phyloP scores from a whole-genome alignment of 2,888 invertebrate species.

The Oscheius sp. region DNA sequence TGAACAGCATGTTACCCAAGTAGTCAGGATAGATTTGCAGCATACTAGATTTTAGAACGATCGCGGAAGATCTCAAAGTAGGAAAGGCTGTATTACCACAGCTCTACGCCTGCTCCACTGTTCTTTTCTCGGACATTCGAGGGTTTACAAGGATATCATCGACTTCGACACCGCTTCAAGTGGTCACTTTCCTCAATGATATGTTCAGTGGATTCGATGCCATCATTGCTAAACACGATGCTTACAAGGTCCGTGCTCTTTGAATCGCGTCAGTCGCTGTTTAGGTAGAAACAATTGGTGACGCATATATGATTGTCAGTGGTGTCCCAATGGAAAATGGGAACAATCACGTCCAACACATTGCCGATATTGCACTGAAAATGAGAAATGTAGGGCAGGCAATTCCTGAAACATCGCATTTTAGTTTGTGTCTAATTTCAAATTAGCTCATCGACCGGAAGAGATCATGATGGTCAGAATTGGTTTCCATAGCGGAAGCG shows the following conservation, averaged over 20 bases:
- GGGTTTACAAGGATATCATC: conserved; percentile 72
- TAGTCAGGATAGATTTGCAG: conserved; percentile 32
- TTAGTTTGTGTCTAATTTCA: conserved; percentile 66
- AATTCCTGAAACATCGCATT: conserved; percentile 9
- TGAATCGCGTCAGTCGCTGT: not conserved
- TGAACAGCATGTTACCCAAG: conserved; percentile 72
- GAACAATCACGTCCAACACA: conserved; percentile 69
- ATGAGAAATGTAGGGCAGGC: conserved; percentile 63
- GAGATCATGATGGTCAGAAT: conserved; percentile 72
- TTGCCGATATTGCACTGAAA: conserved; percentile 71
- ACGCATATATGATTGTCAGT: conserved; percentile 72
- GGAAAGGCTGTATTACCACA: conserved; percentile 72
- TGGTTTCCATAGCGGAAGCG: conserved; percentile 71
- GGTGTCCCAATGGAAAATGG: conserved; percentile 72
- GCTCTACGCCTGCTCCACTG: conserved; percentile 69
- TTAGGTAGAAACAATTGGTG: conserved; percentile 67
- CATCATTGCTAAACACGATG: conserved; percentile 72
- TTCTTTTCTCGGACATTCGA: conserved; percentile 70
- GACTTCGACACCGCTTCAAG: conserved; percentile 71
- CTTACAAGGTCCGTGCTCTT: conserved; percentile 64
- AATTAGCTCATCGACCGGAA: conserved; percentile 70
- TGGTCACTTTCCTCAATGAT: conserved; percentile 72
- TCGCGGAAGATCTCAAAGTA: conserved; percentile 71
- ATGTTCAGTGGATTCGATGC: conserved; percentile 72
- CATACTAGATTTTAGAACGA: conserved; percentile 49